Evolutionary conservation across 2,797 vertebrate genomes (phyloP).

Genomic region (Chelonia mydas): DNA sequence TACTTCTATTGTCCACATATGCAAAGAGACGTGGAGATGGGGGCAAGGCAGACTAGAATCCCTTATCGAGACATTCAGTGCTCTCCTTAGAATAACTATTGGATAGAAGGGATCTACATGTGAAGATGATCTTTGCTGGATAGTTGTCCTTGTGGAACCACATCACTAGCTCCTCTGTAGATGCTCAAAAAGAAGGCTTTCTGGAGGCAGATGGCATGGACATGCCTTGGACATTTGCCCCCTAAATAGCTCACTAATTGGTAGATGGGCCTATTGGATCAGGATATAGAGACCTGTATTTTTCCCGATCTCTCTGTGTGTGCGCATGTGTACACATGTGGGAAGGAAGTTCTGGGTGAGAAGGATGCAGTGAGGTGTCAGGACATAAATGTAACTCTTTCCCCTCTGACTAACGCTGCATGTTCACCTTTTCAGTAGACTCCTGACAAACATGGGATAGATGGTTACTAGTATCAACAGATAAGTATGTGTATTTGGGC

Average conservation of each 20-base stretch:
- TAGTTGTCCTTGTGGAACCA: too few species aligned
- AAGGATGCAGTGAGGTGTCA: fast-evolving
- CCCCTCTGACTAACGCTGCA: background rate
- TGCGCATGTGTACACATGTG: background rate
- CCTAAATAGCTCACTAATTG: background rate
- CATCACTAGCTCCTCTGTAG: too few species aligned
- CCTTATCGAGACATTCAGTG: too few species aligned
- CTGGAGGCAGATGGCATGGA: background rate
- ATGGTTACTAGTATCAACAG: background rate
- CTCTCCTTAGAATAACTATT: too few species aligned
- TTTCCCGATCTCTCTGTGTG: too few species aligned
- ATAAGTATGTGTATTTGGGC: background rate
- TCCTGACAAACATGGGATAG: background rate
- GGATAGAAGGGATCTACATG: too few species aligned
- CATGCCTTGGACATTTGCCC: background rate
- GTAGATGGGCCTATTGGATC: background rate
- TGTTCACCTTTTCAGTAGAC: fast-evolving
- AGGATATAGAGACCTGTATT: background rate
- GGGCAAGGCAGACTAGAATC: too few species aligned
- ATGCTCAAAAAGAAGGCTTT: too few species aligned
- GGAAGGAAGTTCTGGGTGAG: background rate
- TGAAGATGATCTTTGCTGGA: too few species aligned
- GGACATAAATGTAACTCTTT: too few species aligned
- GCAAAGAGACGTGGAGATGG: too few species aligned
- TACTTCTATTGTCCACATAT: too few species aligned